Base-by-base conservation (phyloP, 2,113 vertebrate genomes). In the Taurulus bubalis region DNA sequence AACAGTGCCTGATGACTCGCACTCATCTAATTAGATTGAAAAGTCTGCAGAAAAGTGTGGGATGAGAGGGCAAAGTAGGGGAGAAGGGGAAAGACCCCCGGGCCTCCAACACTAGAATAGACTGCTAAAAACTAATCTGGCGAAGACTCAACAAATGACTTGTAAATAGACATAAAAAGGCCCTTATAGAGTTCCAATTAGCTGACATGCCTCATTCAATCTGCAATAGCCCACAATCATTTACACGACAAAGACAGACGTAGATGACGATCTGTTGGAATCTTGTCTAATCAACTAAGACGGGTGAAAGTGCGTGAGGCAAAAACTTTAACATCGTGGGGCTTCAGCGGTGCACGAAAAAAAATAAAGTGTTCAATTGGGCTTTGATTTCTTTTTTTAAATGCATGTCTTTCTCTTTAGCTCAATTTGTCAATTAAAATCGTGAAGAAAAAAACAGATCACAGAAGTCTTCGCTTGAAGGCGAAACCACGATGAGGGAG, bases 1-100 rank as follows among this genome's bases (percentile, higher is more conserved):
- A 95, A 95, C 92, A 91, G 89, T 59, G 91, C 89, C 91, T 92
- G 94, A 93, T 95, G 94, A 93, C 91, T 93, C 60, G 55, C 84
- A 79, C 80, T 93, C 90, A 90, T 91, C 91, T 90, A 92, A 95
- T 95, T 94, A 94, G 93, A 90, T 77, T 84, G 87, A 88, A 75
- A 72, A 87, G 84, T 63, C 87, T 85, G 77, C 78, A 77, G 71
- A 88, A 28, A 28, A 85, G 85, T 89, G 83, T 87, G 82, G 81
- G 79, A 82, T 72, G 60, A 36, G 56, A 78, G 75, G 68, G 72
- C 40, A 79, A 67, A 85, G 59, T 64, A 73, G 63, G 40, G 63
- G 51, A 80, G 68, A 49, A 71, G 73, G 74, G 84, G 71, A 85
- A 85, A 84, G 77, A 82, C 79, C 87, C 81, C 70, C 0, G 11